Evolutionary conservation across 2,888 invertebrate genomes (phyloP).

Genomic region (Drosophila parthenogenetica): DNA sequence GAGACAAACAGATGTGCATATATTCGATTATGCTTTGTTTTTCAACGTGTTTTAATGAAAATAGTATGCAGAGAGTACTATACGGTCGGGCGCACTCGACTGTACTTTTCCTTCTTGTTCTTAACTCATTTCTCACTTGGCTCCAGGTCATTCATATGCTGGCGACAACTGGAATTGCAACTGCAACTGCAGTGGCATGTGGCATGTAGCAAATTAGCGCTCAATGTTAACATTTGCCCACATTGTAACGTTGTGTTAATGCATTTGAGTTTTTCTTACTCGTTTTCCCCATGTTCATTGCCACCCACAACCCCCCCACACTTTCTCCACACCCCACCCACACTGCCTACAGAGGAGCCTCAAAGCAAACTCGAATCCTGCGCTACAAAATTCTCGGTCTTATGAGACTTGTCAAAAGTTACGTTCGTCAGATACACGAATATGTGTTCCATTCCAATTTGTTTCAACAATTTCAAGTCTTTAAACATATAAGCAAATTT

Average conservation of each 20-base stretch:
- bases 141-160: constrained; percentile 9
- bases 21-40: no score
- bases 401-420: not conserved
- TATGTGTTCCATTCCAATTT: constrained; percentile 7
- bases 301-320: not conserved
- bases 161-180: constrained; percentile 16
- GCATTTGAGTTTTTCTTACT: constrained; percentile 64
- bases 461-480: not conserved
- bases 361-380: constrained; percentile 5
- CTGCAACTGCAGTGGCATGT: constrained; percentile 19
- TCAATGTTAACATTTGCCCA: constrained; percentile 74
- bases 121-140: constrained; percentile 2
- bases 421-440: no score
- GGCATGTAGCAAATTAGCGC: constrained; percentile 71
- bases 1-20: no score
- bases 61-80: no score
- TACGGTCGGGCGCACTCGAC: no score
- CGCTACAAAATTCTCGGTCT: constrained; percentile 13
- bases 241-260: constrained; percentile 76
- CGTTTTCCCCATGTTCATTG: constrained; percentile 5
- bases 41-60: no score
- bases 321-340: not conserved
- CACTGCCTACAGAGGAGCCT: not conserved
- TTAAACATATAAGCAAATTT: no score
- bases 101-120: not conserved